Base-by-base conservation (phyloP, 2,888 invertebrate species). In the Synanthedon formicaeformis region DNA sequence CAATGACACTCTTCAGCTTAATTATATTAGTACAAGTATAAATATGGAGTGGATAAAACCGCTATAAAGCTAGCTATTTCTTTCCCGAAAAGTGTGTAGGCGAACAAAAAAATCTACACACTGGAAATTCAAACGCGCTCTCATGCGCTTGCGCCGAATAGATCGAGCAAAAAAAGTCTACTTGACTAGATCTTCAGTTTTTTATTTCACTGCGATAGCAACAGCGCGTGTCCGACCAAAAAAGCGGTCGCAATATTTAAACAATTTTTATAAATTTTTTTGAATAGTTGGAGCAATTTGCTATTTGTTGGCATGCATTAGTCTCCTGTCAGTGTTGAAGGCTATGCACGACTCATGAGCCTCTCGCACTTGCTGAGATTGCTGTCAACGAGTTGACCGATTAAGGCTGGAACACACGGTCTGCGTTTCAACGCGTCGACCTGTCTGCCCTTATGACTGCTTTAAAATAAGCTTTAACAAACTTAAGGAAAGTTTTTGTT, bases 241-340 rank as follows among this genome's bases (percentile, higher is more conserved):
- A 41, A 12, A 45, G 45, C 34, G 45, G 14, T 13, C 45, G 45
- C 14, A 34, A 14, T 45, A 45, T 45, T 45, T 8, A 45, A 13
- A 45, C 45, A 45, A 13, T 45, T 45, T 45, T 45, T 13, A 45
- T 45, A 45, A n/a, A 13, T 13, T 45, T 60, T 56, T 60, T 51
- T 56, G 55, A 50, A 50, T 45, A 57, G 53, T 49, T 54, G 56
- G 55, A 50, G 49, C 41, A 57, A 53, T 49, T 54, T 55, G 58
- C 58, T 58, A 58, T 65, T 62, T 34, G 69, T 69, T 70, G 67
- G 66, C 66, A 57, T 81, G 76, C 81, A 83, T 84, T 81, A 84
- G 73, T 59, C 61, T 66, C 63, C 69, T 78, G 78, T 80, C 76
- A 78, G 66, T 68, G 72, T 66, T 78, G 76, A 75, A 68, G 67